These are phyloP conservation scores for Psephotus haematonotus DNA, from an alignment of 2,113 vertebrate species.

Conservation along the genomic window DNA sequence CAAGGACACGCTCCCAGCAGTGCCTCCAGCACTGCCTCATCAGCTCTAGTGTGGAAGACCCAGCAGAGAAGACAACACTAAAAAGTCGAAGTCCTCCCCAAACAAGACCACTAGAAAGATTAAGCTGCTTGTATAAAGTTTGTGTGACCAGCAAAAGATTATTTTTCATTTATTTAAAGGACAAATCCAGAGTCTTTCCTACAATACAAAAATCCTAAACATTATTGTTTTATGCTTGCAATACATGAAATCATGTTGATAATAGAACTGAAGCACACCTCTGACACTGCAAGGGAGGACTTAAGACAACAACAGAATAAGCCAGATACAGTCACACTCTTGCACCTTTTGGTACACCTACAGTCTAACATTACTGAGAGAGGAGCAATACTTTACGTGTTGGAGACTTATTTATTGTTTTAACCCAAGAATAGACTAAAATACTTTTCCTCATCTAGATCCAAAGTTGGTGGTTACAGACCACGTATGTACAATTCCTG, in stretches of 20 bases:
- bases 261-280: background rate
- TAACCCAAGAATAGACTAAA: background rate
- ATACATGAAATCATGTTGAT: background rate
- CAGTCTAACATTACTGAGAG: background rate
- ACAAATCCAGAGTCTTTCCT: background rate
- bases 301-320: background rate
- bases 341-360: background rate
- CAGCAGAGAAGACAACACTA: accelerated
- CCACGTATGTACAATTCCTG: accelerated
- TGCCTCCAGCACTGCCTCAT: background rate
- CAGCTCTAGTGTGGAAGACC: background rate
- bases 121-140: background rate
- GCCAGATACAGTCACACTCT: background rate
- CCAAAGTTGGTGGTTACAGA: background rate
- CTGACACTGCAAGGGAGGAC: background rate
- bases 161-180: background rate
- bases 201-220: background rate
- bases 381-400: background rate
- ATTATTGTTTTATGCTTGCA: background rate
- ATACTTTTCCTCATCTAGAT: background rate
- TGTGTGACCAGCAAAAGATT: background rate
- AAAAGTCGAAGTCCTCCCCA: background rate
- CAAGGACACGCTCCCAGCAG: accelerated
- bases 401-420: background rate
- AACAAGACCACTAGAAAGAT: background rate